Conservation (phyloP, 2,888 invertebrate species). For the Podabrus alpinus region DNA sequence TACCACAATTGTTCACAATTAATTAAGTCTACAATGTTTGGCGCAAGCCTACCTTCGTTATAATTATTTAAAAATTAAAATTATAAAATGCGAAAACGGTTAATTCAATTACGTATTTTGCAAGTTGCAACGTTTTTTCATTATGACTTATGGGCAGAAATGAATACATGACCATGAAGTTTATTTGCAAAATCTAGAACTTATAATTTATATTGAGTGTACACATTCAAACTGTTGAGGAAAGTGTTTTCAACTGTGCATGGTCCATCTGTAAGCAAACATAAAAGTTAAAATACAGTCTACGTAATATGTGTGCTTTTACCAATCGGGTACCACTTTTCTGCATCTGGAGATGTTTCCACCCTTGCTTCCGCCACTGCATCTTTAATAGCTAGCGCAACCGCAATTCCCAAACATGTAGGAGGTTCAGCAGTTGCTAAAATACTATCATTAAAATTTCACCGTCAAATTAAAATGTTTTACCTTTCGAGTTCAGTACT, state of each 20-base stretch:
- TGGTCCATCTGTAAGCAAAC: conserved; percentile 22
- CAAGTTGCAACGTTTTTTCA: no score
- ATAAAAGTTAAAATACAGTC: background rate
- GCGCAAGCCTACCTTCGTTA: no score
- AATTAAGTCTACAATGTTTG: no score
- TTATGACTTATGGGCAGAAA: no score
- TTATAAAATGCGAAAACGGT: no score
- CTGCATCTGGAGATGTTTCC: conserved; percentile 35
- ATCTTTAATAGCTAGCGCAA: conserved; percentile 48
- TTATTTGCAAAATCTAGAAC: no score
- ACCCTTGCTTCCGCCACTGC: conserved; percentile 41
- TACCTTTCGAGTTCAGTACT: conserved; percentile 76
- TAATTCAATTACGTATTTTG: no score
- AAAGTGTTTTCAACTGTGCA: conserved; percentile 13
- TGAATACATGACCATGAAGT: no score
- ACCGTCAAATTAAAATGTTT: background rate
- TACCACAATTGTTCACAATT: no score
- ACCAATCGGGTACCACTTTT: conserved; percentile 42
- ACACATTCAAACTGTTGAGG: background rate
- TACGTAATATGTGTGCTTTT: background rate
- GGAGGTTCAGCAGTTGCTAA: conserved; percentile 70
- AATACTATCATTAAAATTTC: conserved; percentile 30
- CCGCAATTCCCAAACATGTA: conserved; percentile 59
- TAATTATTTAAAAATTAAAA: no score
- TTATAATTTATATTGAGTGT: background rate